phyloP scores from a whole-genome alignment of 2,888 invertebrate species.

The Cephonodes hylas region DNA sequence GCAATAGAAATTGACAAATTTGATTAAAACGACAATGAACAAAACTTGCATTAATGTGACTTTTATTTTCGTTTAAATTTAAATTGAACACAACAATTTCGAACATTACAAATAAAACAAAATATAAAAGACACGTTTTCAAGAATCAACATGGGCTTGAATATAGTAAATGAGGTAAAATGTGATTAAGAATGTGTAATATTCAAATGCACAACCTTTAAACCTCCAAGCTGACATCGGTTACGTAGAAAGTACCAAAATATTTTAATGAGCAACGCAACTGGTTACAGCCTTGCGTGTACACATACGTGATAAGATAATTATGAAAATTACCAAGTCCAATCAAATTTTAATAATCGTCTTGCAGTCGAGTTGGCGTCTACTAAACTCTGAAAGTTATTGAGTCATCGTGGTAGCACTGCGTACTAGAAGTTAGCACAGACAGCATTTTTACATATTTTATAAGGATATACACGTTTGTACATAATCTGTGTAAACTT shows the following conservation, averaged over 20 bases:
- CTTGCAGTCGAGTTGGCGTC: constrained; percentile 30
- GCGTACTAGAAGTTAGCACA: constrained; percentile 2
- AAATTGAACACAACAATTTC: not conserved
- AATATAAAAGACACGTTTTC: constrained; percentile 19
- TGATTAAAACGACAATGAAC: not conserved
- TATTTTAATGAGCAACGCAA: constrained; percentile 14
- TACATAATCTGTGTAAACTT: not conserved
- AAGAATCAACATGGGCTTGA: constrained; percentile 28
- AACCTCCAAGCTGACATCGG: not conserved
- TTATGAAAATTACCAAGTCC: constrained; percentile 37
- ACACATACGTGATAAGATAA: constrained; percentile 24
- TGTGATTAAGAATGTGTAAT: constrained; percentile 10
- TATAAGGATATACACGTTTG: no score
- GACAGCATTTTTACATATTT: not conserved
- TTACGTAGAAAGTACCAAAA: constrained; percentile 12
- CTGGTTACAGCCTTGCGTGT: constrained; percentile 14
- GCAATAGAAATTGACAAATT: not conserved
- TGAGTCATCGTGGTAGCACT: constrained; percentile 29
- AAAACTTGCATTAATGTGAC: not conserved
- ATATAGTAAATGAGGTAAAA: constrained; percentile 31
- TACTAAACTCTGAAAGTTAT: constrained; percentile 34
- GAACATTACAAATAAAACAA: not conserved
- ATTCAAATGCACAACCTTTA: constrained; percentile 7
- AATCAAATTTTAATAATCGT: constrained; percentile 37
- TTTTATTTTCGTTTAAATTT: not conserved